A percentile compares a stretch with the other conserved stretches of the same genome.
These are phyloP conservation scores for Triops cancriformis DNA, from an alignment of 1,140 invertebrate species.

Conservation along the genomic window DNA sequence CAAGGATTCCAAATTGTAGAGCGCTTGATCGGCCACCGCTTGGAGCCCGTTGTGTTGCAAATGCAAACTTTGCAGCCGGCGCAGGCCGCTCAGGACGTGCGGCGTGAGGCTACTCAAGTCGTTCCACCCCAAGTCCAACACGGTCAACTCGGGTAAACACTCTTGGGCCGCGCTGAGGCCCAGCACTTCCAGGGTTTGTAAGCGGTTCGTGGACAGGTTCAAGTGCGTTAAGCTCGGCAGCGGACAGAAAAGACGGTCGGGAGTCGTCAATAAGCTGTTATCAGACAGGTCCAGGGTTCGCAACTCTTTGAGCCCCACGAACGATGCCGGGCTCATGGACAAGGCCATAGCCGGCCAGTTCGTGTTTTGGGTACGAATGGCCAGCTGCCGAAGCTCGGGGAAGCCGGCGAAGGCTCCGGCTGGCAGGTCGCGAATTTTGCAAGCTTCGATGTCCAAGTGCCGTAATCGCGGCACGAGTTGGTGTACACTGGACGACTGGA, in stretches of 20 bases:
- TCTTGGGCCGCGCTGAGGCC: slow-evolving; percentile 49
- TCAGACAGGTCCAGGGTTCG: slow-evolving; percentile 61
- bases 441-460: slow-evolving; percentile 63
- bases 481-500: slow-evolving; percentile 43
- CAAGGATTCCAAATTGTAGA: slow-evolving; percentile 55
- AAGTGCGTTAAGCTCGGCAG: slow-evolving; percentile 56
- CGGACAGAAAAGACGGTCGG: slow-evolving; percentile 62
- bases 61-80: slow-evolving; percentile 53
- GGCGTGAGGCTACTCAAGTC: slow-evolving; percentile 51
- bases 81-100: slow-evolving; percentile 51
- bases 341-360: slow-evolving; percentile 71
- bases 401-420: slow-evolving; percentile 56
- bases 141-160: slow-evolving; percentile 46
- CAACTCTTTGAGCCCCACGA: slow-evolving; percentile 57
- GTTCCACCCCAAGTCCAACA: slow-evolving; percentile 64
- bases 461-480: slow-evolving; percentile 51
- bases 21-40: slow-evolving; percentile 58
- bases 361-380: slow-evolving; percentile 63
- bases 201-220: slow-evolving; percentile 67
- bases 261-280: slow-evolving; percentile 71
- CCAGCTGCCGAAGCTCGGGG: slow-evolving; percentile 54
- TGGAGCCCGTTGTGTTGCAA: slow-evolving; percentile 65
- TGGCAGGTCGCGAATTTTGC: slow-evolving; percentile 66
- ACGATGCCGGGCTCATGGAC: slow-evolving; percentile 59
- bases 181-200: slow-evolving; percentile 61